A percentile compares a stretch with the other conserved stretches of the same genome.
Conservation (phyloP, 2,888 invertebrate genomes). For the Periphyllus acericola region DNA sequence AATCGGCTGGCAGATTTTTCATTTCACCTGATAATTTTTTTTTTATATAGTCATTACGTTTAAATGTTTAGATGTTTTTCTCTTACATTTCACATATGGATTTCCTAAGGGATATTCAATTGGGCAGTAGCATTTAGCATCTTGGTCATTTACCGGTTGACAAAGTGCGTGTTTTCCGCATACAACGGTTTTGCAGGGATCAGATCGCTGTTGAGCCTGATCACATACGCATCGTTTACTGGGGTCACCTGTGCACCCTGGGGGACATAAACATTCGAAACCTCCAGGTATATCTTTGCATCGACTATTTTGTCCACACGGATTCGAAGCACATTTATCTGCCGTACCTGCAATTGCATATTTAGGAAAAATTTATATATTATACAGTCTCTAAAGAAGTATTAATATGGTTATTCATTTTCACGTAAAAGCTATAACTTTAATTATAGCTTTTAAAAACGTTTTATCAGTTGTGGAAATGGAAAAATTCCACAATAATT, state of each 20-base stretch:
- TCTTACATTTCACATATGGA: slow-evolving; percentile 84
- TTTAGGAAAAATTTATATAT: background rate
- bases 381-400: no score
- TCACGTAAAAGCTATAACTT: no score
- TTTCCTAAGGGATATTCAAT: slow-evolving; percentile 84
- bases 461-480: no score
- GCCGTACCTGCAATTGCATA: slow-evolving; percentile 68
- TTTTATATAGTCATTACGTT: background rate
- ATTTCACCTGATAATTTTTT: slow-evolving; percentile 69
- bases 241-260: slow-evolving; percentile 84
- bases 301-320: slow-evolving; percentile 85
- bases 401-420: no score
- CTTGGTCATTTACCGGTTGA: slow-evolving; percentile 74
- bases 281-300: slow-evolving; percentile 80
- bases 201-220: slow-evolving; percentile 69
- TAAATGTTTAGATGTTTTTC: background rate
- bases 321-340: slow-evolving; percentile 81
- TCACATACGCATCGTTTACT: slow-evolving; percentile 83
- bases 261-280: slow-evolving; percentile 84
- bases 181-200: slow-evolving; percentile 80
- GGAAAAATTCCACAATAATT: no score
- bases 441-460: no score
- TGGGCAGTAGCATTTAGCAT: slow-evolving; percentile 84
- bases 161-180: slow-evolving; percentile 88
- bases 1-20: slow-evolving; percentile 76